These are phyloP conservation scores for Brachionus angularis DNA, from an alignment of 1,140 invertebrate genomes.

Conservation along the genomic window DNA sequence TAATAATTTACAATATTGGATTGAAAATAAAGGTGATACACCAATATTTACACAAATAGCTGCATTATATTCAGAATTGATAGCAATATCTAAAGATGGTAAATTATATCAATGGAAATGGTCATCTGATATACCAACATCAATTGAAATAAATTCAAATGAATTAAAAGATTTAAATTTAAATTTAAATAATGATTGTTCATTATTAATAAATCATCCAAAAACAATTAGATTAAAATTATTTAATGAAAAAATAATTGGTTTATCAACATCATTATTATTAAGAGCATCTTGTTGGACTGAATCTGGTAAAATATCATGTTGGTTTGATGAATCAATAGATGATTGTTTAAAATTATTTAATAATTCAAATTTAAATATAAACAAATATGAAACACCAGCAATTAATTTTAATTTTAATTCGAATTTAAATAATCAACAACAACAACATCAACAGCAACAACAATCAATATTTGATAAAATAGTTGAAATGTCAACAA, in stretches of 20 bases:
- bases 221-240: constrained; percentile 70
- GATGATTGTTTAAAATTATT: too few species aligned
- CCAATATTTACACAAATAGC: constrained; percentile 66
- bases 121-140: constrained; percentile 79
- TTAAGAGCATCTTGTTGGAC: constrained; percentile 73
- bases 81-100: constrained; percentile 79
- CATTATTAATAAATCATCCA: constrained; percentile 73
- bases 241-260: constrained; percentile 65
- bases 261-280: constrained; percentile 71
- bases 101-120: constrained; percentile 97
- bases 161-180: background rate
- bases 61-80: constrained; percentile 84
- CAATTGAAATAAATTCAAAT: background rate
- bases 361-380: too few species aligned
- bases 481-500: constrained; percentile 80
- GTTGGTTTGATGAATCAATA: constrained; percentile 22
- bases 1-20: constrained; percentile 89
- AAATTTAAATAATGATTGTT: too few species aligned
- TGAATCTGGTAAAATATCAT: constrained; percentile 69
- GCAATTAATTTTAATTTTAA: too few species aligned
- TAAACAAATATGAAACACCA: too few species aligned
- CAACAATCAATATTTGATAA: constrained; percentile 61
- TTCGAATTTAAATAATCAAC: too few species aligned
- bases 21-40: constrained; percentile 63
- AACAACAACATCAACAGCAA: too few species aligned